Evolutionary conservation across 2,888 invertebrate species (phyloP), one percentile per base, ranked within the genome.

Genomic region (Cephus nigrinus): DNA sequence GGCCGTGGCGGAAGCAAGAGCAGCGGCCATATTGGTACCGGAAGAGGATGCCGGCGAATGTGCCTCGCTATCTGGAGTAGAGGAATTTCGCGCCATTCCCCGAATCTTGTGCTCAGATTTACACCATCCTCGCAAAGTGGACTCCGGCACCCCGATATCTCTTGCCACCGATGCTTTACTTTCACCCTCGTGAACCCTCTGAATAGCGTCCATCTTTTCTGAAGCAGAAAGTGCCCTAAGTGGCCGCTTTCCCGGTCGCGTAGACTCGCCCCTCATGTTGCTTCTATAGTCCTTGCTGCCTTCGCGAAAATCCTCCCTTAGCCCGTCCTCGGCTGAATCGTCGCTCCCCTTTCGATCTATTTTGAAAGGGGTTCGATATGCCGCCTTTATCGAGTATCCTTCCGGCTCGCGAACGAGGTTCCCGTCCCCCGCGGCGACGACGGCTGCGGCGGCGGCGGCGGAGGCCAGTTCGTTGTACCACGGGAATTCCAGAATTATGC

Each of bases 111-210:
- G 95, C 89, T 96, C 96, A 88, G 96, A 96, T 91, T 97, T 97
- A 92, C 97, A 97, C 97, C 97, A 97, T 79, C 97, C 97, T 4
- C 97, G 93, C 30, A 97, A 92, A 12, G 97, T 97, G 3, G 96
- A 97, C 91, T 97, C 97, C 0, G 97, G 97, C 31, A 97, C 96
- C 68, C 96, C 96, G 88, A 97, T 96, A 90, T 96, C 96, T 4
- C 97, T 93, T 2, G 97, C 97, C 1, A 97, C 97, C 0, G 96
- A 96, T 3, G 97, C 97, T 88, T 97, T 97, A 78, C 96, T 96
- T 91, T 97, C 96, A 76, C 97, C 97, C 90, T 96, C 95, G 92
- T 96, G 96, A 73, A 97, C 96, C 82, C 97, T 93, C 86, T 96
- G 94, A 84, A 97, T 96, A 68, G 97, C 96, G 87, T 95, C 94